phyloP scores from a whole-genome alignment of 2,888 invertebrate species.

The Argyresthia goedartella region DNA sequence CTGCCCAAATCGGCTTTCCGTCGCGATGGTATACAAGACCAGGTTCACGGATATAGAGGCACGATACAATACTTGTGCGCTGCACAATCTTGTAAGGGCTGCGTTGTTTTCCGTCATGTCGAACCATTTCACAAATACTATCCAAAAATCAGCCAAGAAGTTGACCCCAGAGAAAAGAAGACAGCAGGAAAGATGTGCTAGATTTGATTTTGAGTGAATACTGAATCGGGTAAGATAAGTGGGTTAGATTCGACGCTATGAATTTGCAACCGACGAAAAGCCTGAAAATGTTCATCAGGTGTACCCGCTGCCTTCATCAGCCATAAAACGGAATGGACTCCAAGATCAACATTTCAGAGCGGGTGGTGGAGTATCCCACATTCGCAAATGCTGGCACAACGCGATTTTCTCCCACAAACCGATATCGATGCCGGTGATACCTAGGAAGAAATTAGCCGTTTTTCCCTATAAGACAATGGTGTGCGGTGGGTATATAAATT shows the following conservation, averaged over 20 bases:
- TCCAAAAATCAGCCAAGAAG: conserved; percentile 43
- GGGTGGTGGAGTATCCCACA: conserved; percentile 46
- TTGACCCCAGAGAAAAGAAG: conserved; percentile 33
- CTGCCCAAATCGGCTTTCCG: conserved; percentile 47
- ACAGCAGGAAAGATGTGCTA: conserved; percentile 13
- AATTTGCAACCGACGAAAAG: no score
- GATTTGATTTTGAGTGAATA: no score
- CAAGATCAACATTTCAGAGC: conserved; percentile 52
- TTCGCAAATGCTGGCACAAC: conserved; percentile 46
- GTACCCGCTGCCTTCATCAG: conserved; percentile 44
- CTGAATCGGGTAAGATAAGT: not conserved
- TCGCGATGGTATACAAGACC: conserved; percentile 57
- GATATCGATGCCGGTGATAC: conserved; percentile 34
- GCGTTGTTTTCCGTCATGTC: conserved; percentile 35
- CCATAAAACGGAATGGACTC: conserved; percentile 51
- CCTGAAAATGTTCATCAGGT: conserved; percentile 28
- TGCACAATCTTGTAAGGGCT: conserved; percentile 16
- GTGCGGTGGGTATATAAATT: not conserved
- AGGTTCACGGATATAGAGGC: conserved; percentile 53
- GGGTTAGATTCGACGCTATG: no score
- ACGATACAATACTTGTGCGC: conserved; percentile 46
- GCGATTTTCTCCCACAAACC: conserved; percentile 37
- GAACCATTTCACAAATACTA: conserved; percentile 37
- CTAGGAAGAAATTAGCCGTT: conserved; percentile 46
- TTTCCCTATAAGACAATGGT: conserved; percentile 24